Evolutionary conservation across 2,797 vertebrate species (phyloP).

Genomic region (Labeo calbasu): DNA sequence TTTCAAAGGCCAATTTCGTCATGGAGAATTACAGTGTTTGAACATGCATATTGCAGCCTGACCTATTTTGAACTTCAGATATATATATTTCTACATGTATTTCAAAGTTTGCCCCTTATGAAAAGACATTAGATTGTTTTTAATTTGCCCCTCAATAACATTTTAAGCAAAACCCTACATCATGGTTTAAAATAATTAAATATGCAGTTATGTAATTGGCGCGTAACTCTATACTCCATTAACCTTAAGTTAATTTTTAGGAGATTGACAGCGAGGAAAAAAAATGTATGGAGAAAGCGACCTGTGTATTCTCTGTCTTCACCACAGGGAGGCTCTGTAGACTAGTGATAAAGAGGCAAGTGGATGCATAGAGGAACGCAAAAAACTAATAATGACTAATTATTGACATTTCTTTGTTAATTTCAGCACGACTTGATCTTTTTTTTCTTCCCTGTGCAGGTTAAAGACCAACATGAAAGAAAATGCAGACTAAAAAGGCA

Average conservation of each 20-base stretch:
- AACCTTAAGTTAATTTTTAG: not conserved
- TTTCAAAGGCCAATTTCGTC: slow-evolving; percentile 48
- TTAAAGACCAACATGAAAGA: not conserved
- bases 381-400: not conserved
- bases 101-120: not conserved
- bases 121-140: not conserved
- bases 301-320: slow-evolving; percentile 45
- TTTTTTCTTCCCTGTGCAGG: not conserved
- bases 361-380: not conserved
- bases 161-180: not conserved
- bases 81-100: not conserved
- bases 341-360: not conserved
- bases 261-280: not conserved
- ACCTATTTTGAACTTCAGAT: not conserved
- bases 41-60: slow-evolving; percentile 6
- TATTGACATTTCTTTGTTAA: not conserved
- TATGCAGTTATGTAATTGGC: not conserved
- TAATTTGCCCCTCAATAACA: not conserved
- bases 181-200: not conserved
- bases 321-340: slow-evolving; percentile 38
- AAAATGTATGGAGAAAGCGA: not conserved
- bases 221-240: not conserved
- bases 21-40: slow-evolving; percentile 44
- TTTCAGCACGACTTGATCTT: not conserved
- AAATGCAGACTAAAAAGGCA: not conserved